Percentiles rank a stretch among this genome's conserved stretches.
These are phyloP conservation scores for Rhinoraja longicauda DNA, from an alignment of 2,797 vertebrate genomes.

Conservation along the genomic window DNA sequence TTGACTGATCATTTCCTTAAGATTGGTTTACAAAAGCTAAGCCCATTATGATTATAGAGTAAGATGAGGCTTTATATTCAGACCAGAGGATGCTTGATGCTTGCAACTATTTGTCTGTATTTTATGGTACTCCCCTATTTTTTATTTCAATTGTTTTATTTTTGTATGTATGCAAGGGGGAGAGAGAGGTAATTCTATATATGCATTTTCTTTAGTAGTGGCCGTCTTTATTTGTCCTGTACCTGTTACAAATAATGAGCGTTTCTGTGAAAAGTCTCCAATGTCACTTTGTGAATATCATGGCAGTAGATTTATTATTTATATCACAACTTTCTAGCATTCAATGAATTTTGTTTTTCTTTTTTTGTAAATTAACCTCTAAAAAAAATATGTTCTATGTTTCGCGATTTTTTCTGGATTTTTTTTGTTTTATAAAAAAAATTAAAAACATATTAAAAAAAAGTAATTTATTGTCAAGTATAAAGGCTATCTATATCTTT, in stretches of 20 bases:
- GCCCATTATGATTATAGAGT: background rate
- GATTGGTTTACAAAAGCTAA: background rate
- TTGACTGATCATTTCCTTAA: background rate
- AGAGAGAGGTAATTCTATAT: background rate
- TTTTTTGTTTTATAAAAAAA: constrained; percentile 34
- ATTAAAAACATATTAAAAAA: constrained; percentile 20
- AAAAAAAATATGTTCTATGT: constrained; percentile 36
- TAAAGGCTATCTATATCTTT: constrained; percentile 39
- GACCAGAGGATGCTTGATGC: background rate
- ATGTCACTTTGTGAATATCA: constrained; percentile 22
- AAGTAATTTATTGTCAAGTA: constrained; percentile 38
- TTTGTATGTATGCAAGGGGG: background rate
- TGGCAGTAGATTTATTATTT: constrained; percentile 36
- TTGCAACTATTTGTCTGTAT: background rate
- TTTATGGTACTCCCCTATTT: background rate
- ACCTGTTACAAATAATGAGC: constrained; percentile 17
- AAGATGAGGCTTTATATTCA: background rate
- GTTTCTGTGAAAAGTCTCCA: constrained; percentile 32
- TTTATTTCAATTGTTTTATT: background rate
- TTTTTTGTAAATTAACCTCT: constrained; percentile 30
- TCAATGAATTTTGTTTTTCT: constrained; percentile 16
- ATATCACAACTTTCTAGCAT: constrained; percentile 35
- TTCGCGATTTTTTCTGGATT: constrained; percentile 28
- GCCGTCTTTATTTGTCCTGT: constrained; percentile 28
- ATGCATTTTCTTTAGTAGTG: background rate